These are phyloP conservation scores for Erpetoichthys calabaricus DNA, from an alignment of 2,797 vertebrate genomes.

Conservation along the genomic window DNA sequence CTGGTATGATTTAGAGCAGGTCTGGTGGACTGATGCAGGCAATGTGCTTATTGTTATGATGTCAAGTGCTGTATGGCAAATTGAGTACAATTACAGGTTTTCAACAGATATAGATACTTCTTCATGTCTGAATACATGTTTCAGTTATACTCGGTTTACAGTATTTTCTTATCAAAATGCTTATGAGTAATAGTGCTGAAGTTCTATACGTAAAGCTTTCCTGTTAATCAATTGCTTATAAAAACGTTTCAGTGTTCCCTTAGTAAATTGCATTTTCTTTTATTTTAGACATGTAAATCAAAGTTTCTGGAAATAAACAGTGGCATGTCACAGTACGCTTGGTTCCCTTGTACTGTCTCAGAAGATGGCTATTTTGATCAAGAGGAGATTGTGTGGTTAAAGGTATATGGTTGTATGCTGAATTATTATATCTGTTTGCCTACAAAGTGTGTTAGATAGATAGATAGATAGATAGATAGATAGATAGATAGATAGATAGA, in stretches of 20 bases:
- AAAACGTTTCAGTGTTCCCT: too few relatives aligned
- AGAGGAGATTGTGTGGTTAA: conserved; percentile 63
- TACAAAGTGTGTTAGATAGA: conserved; percentile 6
- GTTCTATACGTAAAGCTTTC: too few relatives aligned
- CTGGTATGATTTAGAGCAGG: conserved; percentile 26
- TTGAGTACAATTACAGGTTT: neutral
- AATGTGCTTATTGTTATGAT: neutral
- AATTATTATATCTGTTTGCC: too few relatives aligned
- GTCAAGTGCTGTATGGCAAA: conserved; percentile 1
- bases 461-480: too few relatives aligned
- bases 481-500: too few relatives aligned
- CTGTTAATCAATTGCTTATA: too few relatives aligned
- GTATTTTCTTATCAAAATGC: too few relatives aligned
- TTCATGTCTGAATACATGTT: too few relatives aligned
- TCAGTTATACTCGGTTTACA: too few relatives aligned
- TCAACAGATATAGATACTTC: too few relatives aligned
- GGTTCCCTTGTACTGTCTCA: conserved; percentile 65
- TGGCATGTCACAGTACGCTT: conserved; percentile 40
- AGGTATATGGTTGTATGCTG: conserved; percentile 39
- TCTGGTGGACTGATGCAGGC: conserved; percentile 1
- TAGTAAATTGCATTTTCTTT: neutral
- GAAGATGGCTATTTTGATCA: conserved; percentile 26
- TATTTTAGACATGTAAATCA: conserved; percentile 61
- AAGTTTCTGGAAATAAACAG: conserved; percentile 44
- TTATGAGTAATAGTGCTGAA: too few relatives aligned